Evolutionary conservation across 2,888 invertebrate genomes (phyloP).

Genomic region (Digitonthophagus gazella): DNA sequence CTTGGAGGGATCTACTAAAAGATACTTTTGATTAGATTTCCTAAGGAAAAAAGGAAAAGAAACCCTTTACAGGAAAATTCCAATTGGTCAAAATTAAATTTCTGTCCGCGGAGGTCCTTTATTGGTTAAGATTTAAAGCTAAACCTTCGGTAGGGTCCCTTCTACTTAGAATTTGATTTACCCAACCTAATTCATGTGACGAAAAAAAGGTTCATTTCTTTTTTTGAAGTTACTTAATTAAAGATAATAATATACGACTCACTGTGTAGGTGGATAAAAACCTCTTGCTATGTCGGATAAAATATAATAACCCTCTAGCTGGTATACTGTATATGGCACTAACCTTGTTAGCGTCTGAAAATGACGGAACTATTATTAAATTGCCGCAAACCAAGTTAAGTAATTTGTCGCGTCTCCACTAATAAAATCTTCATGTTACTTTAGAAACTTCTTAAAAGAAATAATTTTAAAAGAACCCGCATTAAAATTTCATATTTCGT

Average conservation of each 20-base stretch:
- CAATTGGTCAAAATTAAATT: not conserved
- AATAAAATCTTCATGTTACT: not conserved
- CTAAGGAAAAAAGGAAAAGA: not conserved
- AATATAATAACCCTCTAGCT: not conserved
- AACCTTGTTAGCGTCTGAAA: not conserved
- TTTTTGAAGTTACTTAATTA: too few species aligned
- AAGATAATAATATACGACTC: too few species aligned
- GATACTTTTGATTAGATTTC: not conserved
- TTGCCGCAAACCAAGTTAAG: not conserved
- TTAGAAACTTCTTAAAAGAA: not conserved
- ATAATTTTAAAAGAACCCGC: not conserved
- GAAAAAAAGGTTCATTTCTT: not conserved
- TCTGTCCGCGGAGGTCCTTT: not conserved
- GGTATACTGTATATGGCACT: not conserved
- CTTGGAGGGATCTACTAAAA: too few species aligned
- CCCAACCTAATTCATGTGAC: not conserved
- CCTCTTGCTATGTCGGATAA: not conserved
- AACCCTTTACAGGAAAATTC: not conserved
- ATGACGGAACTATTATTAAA: not conserved
- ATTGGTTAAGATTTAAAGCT: not conserved
- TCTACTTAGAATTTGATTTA: not conserved
- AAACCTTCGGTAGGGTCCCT: too few species aligned
- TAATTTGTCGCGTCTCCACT: not conserved
- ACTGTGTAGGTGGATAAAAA: too few species aligned
- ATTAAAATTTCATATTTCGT: not conserved